A percentile compares a stretch with the other conserved stretches of the same genome.
Evolutionary conservation across 2,113 vertebrate genomes (phyloP).

Genomic region (Grammomys dolichurus): DNA sequence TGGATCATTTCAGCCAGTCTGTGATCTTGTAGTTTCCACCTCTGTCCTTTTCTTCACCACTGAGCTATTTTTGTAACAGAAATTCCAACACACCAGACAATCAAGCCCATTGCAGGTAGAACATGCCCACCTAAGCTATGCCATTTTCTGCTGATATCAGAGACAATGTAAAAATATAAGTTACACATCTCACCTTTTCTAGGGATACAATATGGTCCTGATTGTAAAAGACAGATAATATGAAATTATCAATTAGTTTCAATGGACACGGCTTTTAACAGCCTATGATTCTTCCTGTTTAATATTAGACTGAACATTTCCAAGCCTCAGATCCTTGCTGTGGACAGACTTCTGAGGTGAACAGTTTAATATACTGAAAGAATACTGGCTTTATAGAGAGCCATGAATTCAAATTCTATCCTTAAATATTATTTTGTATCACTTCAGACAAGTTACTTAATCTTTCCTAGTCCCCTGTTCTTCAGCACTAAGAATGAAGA

Average conservation of each 20-base stretch:
- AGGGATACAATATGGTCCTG: background rate
- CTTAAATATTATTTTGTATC: slow-evolving; percentile 48
- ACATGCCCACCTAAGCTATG: background rate
- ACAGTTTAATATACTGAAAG: background rate
- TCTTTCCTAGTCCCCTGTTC: background rate
- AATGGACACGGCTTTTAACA: background rate
- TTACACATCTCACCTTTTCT: background rate
- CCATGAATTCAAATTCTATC: slow-evolving; percentile 25
- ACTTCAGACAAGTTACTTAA: slow-evolving; percentile 18
- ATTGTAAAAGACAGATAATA: background rate
- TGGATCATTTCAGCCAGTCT: background rate
- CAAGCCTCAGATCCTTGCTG: background rate
- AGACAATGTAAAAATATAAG: background rate
- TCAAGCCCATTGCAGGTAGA: background rate
- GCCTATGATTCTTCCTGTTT: background rate
- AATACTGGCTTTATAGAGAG: background rate
- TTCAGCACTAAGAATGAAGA: background rate
- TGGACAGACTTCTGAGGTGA: background rate
- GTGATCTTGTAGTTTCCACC: background rate
- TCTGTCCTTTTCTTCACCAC: background rate
- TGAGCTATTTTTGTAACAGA: slow-evolving; percentile 1
- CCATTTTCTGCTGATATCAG: background rate
- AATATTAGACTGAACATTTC: background rate
- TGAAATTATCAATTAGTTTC: slow-evolving; percentile 8
- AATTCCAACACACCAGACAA: background rate